Evolutionary conservation across 2,888 invertebrate genomes (phyloP).

Genomic region (Drosophila buzzatii): DNA sequence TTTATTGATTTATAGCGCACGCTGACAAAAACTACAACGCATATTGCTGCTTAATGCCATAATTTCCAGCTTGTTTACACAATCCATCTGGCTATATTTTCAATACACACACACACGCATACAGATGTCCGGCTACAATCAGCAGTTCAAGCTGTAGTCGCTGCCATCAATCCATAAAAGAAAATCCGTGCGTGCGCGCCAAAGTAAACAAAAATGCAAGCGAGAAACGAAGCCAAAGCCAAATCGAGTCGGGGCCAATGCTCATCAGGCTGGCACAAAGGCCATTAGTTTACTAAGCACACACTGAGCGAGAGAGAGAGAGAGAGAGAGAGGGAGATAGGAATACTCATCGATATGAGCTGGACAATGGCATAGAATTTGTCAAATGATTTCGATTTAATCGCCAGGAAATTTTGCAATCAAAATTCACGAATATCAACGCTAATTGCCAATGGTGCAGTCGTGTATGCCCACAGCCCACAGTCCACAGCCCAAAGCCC

Average conservation of each 20-base stretch:
- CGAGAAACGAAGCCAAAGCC: constrained; percentile 14
- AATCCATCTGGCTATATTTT: constrained; percentile 79
- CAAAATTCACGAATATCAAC: constrained; percentile 78
- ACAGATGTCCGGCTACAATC: constrained; percentile 60
- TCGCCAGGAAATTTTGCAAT: constrained; percentile 82
- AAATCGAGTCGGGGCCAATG: constrained; percentile 18
- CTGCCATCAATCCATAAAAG: constrained; percentile 72
- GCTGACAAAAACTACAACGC: constrained; percentile 44
- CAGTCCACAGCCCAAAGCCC: constrained; percentile 38
- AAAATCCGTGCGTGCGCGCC: constrained; percentile 75
- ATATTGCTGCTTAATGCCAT: constrained; percentile 73
- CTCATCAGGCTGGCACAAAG: constrained; percentile 43
- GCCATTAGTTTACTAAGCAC: constrained; percentile 43
- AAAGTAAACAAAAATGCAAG: constrained; percentile 58
- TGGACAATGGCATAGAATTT: constrained; percentile 44
- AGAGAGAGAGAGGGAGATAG: not conserved
- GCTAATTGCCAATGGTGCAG: constrained; percentile 75
- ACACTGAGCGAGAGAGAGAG: constrained; percentile 23
- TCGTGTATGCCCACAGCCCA: constrained; percentile 33
- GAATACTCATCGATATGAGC: not conserved
- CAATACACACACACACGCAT: constrained; percentile 32
- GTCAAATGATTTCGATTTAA: constrained; percentile 84
- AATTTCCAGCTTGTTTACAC: constrained; percentile 78
- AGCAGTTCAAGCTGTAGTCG: constrained; percentile 53
- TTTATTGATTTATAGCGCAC: constrained; percentile 52